Percentiles rank a stretch among this genome's conserved stretches.
These are phyloP conservation scores for Drosophila littoralis DNA, from an alignment of 1,140 invertebrate species.

Conservation along the genomic window DNA sequence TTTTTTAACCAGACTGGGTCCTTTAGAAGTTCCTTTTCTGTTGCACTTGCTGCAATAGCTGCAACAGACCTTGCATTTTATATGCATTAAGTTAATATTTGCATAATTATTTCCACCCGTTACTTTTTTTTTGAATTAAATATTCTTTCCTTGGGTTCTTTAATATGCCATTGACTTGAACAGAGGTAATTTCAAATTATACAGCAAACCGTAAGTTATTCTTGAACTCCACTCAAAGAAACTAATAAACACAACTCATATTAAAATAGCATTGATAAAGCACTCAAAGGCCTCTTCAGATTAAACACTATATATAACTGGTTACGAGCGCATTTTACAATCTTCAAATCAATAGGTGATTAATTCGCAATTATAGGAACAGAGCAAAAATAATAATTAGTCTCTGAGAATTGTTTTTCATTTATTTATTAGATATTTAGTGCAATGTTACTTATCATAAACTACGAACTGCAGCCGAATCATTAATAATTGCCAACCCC, in stretches of 20 bases:
- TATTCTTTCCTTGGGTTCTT: slow-evolving; percentile 1
- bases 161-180: slow-evolving; percentile 2
- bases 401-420: neutral
- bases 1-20: too few species aligned
- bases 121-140: neutral
- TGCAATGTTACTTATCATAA: neutral
- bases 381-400: too few species aligned
- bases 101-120: neutral
- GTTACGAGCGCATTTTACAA: neutral
- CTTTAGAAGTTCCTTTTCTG: too few species aligned
- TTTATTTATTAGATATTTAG: neutral
- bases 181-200: neutral
- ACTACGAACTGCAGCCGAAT: neutral
- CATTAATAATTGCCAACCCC: slow-evolving; percentile 3
- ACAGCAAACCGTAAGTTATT: neutral
- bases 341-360: neutral
- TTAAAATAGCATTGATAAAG: slow-evolving; percentile 4
- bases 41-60: neutral
- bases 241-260: neutral
- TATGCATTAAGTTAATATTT: neutral
- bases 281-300: neutral
- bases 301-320: neutral
- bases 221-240: neutral
- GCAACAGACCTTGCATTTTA: neutral
- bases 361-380: too few species aligned